A percentile compares a stretch with the other conserved stretches of the same genome.
Evolutionary conservation across 2,797 vertebrate genomes (phyloP).

Genomic region (Okamejei kenojei): DNA sequence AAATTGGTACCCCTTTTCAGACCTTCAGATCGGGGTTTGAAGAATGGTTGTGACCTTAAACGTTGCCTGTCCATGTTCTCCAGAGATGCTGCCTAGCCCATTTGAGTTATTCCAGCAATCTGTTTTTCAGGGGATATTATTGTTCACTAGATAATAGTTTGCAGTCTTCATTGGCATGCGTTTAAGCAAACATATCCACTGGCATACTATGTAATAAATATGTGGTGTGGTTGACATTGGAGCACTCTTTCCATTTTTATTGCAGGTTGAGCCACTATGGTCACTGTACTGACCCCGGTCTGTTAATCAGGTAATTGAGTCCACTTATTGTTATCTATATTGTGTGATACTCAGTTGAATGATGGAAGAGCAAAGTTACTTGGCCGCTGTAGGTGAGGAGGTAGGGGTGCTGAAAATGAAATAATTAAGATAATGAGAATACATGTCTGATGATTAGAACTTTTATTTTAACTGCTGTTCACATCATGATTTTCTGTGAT

Average conservation of each 20-base stretch:
- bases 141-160: too few relatives aligned
- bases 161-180: neutral
- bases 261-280: constrained; percentile 75
- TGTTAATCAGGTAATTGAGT: constrained; percentile 76
- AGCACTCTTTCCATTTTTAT: neutral
- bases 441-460: constrained; percentile 73
- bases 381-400: too few relatives aligned
- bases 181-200: neutral
- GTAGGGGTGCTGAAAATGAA: too few relatives aligned
- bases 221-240: neutral
- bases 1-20: too few relatives aligned
- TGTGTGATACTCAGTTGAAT: neutral
- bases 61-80: too few relatives aligned
- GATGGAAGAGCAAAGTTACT: too few relatives aligned
- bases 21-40: too few relatives aligned
- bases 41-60: too few relatives aligned
- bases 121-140: too few relatives aligned
- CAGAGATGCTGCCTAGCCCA: too few relatives aligned
- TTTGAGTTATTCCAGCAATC: too few relatives aligned
- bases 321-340: neutral
- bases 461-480: constrained; percentile 69
- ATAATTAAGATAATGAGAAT: neutral
- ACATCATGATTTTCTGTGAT: constrained; percentile 72
- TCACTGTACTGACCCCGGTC: constrained; percentile 87
- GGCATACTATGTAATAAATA: neutral